Conservation (phyloP, 2,797 vertebrate species). For the Pseudochromis fuscus region DNA sequence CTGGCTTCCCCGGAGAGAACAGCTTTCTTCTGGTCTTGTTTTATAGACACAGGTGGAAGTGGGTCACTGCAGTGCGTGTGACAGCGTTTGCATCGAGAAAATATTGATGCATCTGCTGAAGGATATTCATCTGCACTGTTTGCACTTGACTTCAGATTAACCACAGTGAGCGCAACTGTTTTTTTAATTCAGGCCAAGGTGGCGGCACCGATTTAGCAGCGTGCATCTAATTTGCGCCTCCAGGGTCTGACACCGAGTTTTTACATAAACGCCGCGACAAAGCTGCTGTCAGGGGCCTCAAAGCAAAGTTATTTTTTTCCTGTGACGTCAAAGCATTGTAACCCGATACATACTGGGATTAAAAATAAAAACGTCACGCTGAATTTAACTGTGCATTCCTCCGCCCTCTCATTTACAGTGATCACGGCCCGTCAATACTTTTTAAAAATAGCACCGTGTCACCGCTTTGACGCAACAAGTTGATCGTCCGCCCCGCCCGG, state of each 20-base stretch:
- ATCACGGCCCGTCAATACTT: slow-evolving; percentile 22
- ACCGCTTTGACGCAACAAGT: slow-evolving; percentile 54
- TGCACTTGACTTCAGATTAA: too few relatives aligned
- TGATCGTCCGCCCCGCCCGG: slow-evolving; percentile 15
- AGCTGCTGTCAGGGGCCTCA: slow-evolving; percentile 10
- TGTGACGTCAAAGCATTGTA: slow-evolving; percentile 26
- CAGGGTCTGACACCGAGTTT: not conserved
- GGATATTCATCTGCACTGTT: not conserved
- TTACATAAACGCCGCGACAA: slow-evolving; percentile 28
- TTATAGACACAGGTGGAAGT: slow-evolving; percentile 73
- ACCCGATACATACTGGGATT: slow-evolving; percentile 8
- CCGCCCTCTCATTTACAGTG: slow-evolving; percentile 37
- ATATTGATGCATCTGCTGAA: slow-evolving; percentile 43
- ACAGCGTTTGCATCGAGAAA: slow-evolving; percentile 26
- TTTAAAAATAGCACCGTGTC: slow-evolving; percentile 64
- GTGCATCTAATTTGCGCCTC: slow-evolving; percentile 25
- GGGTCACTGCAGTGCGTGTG: slow-evolving; percentile 58
- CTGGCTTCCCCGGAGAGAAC: slow-evolving; percentile 51
- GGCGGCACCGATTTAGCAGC: slow-evolving; percentile 10
- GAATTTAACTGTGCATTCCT: slow-evolving; percentile 42
- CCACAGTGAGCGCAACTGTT: not conserved
- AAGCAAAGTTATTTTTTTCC: not conserved
- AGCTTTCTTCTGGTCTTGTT: slow-evolving; percentile 54
- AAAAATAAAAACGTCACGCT: slow-evolving; percentile 32
- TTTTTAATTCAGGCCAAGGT: slow-evolving; percentile 37